Conservation (phyloP, 92 coral and sea anemone species). For the Nematostella vectensis region DNA sequence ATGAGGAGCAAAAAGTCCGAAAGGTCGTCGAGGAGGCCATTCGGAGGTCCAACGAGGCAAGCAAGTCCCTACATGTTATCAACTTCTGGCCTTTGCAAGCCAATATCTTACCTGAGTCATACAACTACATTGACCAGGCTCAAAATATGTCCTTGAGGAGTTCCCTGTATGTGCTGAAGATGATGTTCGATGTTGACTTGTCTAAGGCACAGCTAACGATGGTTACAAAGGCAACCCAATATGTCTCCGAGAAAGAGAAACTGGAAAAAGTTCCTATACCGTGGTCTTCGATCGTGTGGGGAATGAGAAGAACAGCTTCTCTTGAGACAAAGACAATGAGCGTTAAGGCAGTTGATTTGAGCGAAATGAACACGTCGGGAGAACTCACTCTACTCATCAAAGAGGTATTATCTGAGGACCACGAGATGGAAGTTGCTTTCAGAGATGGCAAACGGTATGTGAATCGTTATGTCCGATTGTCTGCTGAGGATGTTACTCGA, state of each 20-base stretch:
- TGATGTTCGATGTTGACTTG: slow-evolving; percentile 9
- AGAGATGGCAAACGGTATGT: slow-evolving; percentile 42
- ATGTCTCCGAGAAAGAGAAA: neutral
- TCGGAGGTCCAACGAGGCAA: neutral
- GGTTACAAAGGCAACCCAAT: slow-evolving; percentile 27
- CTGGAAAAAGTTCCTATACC: slow-evolving; percentile 17
- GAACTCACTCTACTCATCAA: slow-evolving; percentile 22
- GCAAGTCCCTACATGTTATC: slow-evolving; percentile 25
- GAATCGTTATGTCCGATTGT: slow-evolving; percentile 16
- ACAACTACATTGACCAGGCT: slow-evolving; percentile 14
- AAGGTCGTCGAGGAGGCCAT: neutral
- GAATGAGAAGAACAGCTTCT: slow-evolving; percentile 50
- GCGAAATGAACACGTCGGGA: neutral
- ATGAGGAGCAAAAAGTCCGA: slow-evolving; percentile 1
- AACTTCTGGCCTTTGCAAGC: slow-evolving; percentile 48
- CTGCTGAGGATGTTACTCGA: neutral
- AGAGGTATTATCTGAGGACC: neutral
- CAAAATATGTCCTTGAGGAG: slow-evolving; percentile 36
- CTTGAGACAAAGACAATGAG: slow-evolving; percentile 33
- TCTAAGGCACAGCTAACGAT: slow-evolving; percentile 22
- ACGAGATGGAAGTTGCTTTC: slow-evolving; percentile 43
- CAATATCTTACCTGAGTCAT: slow-evolving; percentile 4
- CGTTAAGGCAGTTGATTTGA: slow-evolving; percentile 33
- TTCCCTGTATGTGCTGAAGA: slow-evolving; percentile 24
- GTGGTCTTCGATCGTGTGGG: slow-evolving; percentile 48